Evolutionary conservation across 2,888 invertebrate species (phyloP).

Genomic region (Phrixothrix hirtus): DNA sequence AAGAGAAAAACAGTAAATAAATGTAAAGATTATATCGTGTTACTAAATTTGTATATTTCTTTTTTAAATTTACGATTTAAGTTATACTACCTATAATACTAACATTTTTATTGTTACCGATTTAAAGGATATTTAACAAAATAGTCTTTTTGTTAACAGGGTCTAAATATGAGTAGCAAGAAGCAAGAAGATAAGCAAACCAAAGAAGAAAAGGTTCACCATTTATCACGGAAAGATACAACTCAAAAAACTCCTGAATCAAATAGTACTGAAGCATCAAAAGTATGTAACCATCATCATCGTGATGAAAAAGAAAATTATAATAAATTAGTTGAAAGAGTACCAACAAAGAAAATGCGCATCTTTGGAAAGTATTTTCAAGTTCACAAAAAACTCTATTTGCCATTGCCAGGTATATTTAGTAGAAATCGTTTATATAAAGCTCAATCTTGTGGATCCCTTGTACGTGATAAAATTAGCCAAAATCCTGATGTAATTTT

Average conservation of each 20-base stretch:
- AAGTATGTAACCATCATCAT: no score
- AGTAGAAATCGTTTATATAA: slow-evolving; percentile 63
- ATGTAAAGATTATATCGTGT: no score
- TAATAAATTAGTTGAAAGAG: slow-evolving; percentile 45
- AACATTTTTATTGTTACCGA: no score
- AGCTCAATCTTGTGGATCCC: slow-evolving; percentile 66
- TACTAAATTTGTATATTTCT: no score
- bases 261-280: slow-evolving; percentile 13
- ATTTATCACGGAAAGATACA: slow-evolving; percentile 39
- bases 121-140: not conserved
- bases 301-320: slow-evolving; percentile 46
- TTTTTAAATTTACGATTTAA: no score
- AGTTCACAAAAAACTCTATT: slow-evolving; percentile 67
- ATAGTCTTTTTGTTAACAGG: slow-evolving; percentile 5
- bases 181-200: slow-evolving; percentile 34
- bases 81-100: no score
- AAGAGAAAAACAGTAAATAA: no score
- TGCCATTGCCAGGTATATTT: slow-evolving; percentile 63
- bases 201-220: slow-evolving; percentile 46
- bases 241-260: slow-evolving; percentile 16
- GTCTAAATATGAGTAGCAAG: slow-evolving; percentile 36
- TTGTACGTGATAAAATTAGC: slow-evolving; percentile 60
- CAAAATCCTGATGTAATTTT: slow-evolving; percentile 50
- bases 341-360: slow-evolving; percentile 60
- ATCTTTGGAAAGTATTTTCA: slow-evolving; percentile 71